A percentile compares a stretch with the other conserved stretches of the same genome.
Evolutionary conservation across 2,888 invertebrate genomes (phyloP).

Genomic region (Chouioia cunea): DNA sequence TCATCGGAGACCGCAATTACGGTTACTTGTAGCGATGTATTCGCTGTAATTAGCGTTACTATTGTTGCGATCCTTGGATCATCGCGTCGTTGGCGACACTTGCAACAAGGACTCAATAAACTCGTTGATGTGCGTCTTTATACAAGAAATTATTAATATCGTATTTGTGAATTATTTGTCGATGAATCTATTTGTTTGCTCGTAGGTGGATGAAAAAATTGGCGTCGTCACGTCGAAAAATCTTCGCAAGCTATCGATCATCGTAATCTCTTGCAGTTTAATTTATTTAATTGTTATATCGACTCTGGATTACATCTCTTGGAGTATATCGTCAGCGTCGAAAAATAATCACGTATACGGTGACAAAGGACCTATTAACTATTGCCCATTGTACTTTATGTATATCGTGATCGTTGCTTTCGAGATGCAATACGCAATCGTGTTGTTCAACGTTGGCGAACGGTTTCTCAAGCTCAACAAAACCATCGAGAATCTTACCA

Average conservation of each 20-base stretch:
- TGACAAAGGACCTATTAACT: slow-evolving; percentile 69
- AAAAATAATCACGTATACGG: slow-evolving; percentile 12
- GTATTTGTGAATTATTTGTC: background rate
- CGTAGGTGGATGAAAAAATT: slow-evolving; percentile 60
- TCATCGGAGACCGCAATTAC: slow-evolving; percentile 72
- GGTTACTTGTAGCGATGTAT: slow-evolving; percentile 72
- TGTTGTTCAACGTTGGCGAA: slow-evolving; percentile 72
- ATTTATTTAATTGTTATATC: slow-evolving; percentile 54
- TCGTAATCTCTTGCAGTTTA: slow-evolving; percentile 50
- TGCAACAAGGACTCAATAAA: slow-evolving; percentile 71
- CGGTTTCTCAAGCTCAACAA: slow-evolving; percentile 72
- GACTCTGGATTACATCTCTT: slow-evolving; percentile 57
- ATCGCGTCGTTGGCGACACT: slow-evolving; percentile 70
- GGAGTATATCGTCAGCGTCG: slow-evolving; percentile 19
- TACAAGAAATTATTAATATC: background rate
- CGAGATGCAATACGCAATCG: slow-evolving; percentile 74
- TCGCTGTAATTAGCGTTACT: slow-evolving; percentile 71
- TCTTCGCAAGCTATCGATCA: slow-evolving; percentile 56
- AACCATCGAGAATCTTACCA: slow-evolving; percentile 68
- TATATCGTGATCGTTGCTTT: slow-evolving; percentile 73
- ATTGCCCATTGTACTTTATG: slow-evolving; percentile 73
- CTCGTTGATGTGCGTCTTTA: slow-evolving; percentile 59
- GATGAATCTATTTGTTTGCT: background rate
- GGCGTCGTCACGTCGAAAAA: slow-evolving; percentile 54
- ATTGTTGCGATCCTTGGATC: slow-evolving; percentile 72